Conservation (phyloP, 2,888 invertebrate genomes). For the Drosophila cracens region DNA sequence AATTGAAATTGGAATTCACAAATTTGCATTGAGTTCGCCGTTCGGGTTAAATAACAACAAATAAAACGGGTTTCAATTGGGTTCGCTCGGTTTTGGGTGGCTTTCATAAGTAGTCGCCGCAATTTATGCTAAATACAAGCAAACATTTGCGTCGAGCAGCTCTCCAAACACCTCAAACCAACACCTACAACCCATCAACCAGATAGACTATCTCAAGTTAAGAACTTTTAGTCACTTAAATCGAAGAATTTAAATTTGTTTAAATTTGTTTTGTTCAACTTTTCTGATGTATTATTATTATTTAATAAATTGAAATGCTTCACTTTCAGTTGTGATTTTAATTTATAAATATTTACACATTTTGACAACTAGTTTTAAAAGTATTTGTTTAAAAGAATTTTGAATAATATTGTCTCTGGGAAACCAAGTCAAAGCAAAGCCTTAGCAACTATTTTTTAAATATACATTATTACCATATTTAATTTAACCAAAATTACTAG, state of each 20-base stretch:
- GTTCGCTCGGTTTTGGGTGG: constrained; percentile 1
- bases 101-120: constrained; percentile 37
- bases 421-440: background rate
- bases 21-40: constrained; percentile 45
- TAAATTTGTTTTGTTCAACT: too few relatives aligned
- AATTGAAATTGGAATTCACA: constrained; percentile 48
- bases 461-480: rapidly evolving
- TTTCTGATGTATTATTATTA: background rate
- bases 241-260: background rate
- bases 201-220: background rate
- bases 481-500: background rate
- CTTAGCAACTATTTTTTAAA: background rate
- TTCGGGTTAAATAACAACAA: constrained; percentile 36
- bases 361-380: background rate
- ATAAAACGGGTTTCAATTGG: constrained; percentile 53
- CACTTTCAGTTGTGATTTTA: background rate
- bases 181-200: background rate
- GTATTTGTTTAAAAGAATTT: background rate
- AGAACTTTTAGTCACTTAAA: constrained; percentile 5
- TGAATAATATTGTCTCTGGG: background rate
- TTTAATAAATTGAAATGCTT: background rate
- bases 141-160: constrained; percentile 27
- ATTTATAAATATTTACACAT: background rate
- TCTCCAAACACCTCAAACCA: too few relatives aligned
- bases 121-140: constrained; percentile 45